phyloP scores from a whole-genome alignment of 2,888 invertebrate species.

The Zygothrica quintamaculata region DNA sequence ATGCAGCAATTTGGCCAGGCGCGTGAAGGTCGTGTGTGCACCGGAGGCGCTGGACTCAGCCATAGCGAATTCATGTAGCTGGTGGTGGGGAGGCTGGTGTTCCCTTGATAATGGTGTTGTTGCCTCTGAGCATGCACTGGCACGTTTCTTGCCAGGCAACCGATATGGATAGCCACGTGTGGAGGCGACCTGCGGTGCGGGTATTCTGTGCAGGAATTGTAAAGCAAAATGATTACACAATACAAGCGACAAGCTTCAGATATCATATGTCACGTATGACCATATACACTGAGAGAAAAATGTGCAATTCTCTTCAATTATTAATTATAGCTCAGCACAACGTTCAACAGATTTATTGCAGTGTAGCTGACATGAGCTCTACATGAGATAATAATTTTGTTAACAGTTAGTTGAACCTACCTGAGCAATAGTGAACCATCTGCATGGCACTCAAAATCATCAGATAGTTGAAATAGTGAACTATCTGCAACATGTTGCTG shows the following conservation, averaged over 20 bases:
- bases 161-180: conserved; percentile 85
- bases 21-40: conserved; percentile 71
- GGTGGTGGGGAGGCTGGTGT: conserved; percentile 41
- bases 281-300: conserved; percentile 23
- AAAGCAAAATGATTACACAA: conserved; percentile 58
- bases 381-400: no score
- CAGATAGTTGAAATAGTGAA: conserved; percentile 79
- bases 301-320: no score
- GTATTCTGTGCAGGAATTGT: conserved; percentile 84
- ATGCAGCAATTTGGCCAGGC: conserved; percentile 82
- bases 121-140: conserved; percentile 70
- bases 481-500: conserved; percentile 58
- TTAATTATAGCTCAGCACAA: no score
- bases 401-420: conserved; percentile 82
- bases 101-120: conserved; percentile 55
- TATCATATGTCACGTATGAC: conserved; percentile 48
- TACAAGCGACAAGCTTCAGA: conserved; percentile 7
- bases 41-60: conserved; percentile 46
- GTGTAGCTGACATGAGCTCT: background rate
- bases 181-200: conserved; percentile 86
- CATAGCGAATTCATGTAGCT: conserved; percentile 53
- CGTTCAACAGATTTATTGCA: conserved; percentile 1
- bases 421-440: conserved; percentile 88
- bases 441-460: conserved; percentile 85
- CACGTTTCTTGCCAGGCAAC: conserved; percentile 83